Base-by-base conservation (phyloP, 2,888 invertebrate genomes). In the Thymelicus sylvestris region DNA sequence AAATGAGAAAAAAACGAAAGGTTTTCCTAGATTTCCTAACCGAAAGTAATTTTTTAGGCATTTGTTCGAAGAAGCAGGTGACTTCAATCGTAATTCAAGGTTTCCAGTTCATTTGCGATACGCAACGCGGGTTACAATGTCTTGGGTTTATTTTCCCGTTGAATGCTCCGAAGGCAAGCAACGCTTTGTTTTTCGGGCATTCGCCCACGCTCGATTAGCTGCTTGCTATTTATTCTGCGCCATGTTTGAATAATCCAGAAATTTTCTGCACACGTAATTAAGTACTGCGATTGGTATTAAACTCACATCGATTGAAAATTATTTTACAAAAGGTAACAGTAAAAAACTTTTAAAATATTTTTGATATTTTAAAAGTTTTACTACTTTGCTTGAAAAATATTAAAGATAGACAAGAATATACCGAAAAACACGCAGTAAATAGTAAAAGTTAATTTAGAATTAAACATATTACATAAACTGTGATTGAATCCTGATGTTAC, bases 121-220 rank as follows among this genome's bases (percentile, higher is more conserved):
- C 75, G 76, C 80, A 77, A 76, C 79, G 72, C 76, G 75, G 79
- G 77, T 77, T 79, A 78, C 81, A 87, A 83, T 85, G 84, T 85
- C 84, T 87, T 78, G 83, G 83, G 87, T 87, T 85, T 87, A 87
- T 90, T 90, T 89, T 87, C 85, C 77, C 83, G 80, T 78, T 77
- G 80, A 83, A 80, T 83, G 84, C 80, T 79, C 75, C 75, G 81
- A 83, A 81, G 81, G 82, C 75, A 75, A 79, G 82, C 76, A 75
- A 79, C 81, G 84, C 83, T 88, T 86, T 88, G 86, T 88, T 90
- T 89, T 86, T 84, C 78, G 73, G 75, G 78, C 78, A 76, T 76
- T 78, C 78, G 80, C 78, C 80, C 82, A 77, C 82, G 82, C 83
- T 82, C 84, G 84, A 88, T 89, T 89, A 86, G 86, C 79, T 80